A percentile compares a stretch with the other conserved stretches of the same genome.
These are phyloP conservation scores for Gallirallus australis DNA, from an alignment of 2,797 vertebrate species.

Conservation along the genomic window DNA sequence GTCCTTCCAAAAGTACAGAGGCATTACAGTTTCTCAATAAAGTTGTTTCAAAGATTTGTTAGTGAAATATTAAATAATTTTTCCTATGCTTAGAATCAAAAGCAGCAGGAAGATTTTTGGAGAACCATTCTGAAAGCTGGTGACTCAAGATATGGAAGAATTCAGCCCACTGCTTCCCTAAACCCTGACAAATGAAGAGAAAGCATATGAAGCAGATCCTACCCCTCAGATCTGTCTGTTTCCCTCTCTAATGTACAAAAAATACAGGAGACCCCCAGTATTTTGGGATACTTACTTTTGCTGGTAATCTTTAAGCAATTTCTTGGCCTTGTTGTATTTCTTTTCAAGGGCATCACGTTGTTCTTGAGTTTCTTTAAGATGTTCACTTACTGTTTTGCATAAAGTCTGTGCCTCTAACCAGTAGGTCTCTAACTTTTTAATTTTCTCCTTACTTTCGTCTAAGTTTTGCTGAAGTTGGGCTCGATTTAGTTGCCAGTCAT, in stretches of 20 bases:
- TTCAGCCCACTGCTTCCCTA: background rate
- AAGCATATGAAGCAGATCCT: background rate
- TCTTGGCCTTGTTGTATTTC: conserved; percentile 94
- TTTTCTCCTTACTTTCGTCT: conserved; percentile 86
- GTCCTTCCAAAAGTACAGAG: background rate
- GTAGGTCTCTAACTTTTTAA: conserved; percentile 88
- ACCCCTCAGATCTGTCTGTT: background rate
- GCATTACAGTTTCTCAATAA: background rate
- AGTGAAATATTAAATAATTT: background rate
- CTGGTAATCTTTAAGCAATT: conserved; percentile 92
- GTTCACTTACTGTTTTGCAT: conserved; percentile 89
- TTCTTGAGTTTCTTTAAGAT: conserved; percentile 87
- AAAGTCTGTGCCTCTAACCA: conserved; percentile 92
- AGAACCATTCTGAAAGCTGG: background rate
- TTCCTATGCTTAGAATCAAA: background rate
- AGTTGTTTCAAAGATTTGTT: background rate
- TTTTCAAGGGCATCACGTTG: conserved; percentile 91
- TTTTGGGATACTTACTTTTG: conserved; percentile 86
- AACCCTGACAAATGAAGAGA: background rate
- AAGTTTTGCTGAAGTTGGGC: conserved; percentile 85
- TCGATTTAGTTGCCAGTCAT: conserved; percentile 84
- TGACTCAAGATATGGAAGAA: background rate
- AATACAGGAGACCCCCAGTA: background rate
- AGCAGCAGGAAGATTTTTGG: background rate
- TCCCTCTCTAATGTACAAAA: background rate